These are phyloP conservation scores for Campoplex capitator DNA, from an alignment of 2,888 invertebrate genomes.

Conservation along the genomic window DNA sequence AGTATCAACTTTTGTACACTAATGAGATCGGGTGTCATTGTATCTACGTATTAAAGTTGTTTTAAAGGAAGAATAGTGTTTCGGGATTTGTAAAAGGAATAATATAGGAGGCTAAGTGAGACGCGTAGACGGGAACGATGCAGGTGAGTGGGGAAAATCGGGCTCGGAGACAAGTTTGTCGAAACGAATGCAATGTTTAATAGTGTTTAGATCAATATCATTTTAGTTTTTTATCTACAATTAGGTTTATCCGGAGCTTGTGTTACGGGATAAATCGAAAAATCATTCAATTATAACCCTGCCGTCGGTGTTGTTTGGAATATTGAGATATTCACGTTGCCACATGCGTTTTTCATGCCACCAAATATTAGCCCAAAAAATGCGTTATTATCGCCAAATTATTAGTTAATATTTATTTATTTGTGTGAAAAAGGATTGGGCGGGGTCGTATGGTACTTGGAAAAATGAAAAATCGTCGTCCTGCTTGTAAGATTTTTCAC, in stretches of 20 bases:
- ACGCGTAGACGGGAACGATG: constrained; percentile 84
- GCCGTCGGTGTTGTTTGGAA: constrained; percentile 81
- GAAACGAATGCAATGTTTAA: constrained; percentile 55
- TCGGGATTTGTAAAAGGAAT: constrained; percentile 63
- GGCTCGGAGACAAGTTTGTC: constrained; percentile 74
- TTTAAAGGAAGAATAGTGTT: constrained; percentile 69
- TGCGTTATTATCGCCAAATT: constrained; percentile 74
- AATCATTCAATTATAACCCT: constrained; percentile 70
- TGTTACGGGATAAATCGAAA: constrained; percentile 49
- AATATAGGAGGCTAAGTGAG: constrained; percentile 76
- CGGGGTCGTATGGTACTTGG: constrained; percentile 77
- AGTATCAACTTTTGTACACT: constrained; percentile 73
- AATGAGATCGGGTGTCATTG: constrained; percentile 71
- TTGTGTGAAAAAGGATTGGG: constrained; percentile 76
- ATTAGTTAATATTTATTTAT: constrained; percentile 67
- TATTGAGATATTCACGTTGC: constrained; percentile 78
- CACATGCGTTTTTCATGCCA: constrained; percentile 75
- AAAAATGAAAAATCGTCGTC: constrained; percentile 75
- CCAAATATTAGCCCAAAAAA: constrained; percentile 58
- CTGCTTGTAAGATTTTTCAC: constrained; percentile 74
- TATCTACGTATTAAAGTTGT: constrained; percentile 69
- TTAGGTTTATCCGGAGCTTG: constrained; percentile 55
- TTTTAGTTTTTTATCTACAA: constrained; percentile 68
- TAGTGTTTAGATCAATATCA: constrained; percentile 59
- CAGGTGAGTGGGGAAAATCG: constrained; percentile 81